Conservation (phyloP, 1,140 invertebrate species). For the Triops longicaudatus region DNA sequence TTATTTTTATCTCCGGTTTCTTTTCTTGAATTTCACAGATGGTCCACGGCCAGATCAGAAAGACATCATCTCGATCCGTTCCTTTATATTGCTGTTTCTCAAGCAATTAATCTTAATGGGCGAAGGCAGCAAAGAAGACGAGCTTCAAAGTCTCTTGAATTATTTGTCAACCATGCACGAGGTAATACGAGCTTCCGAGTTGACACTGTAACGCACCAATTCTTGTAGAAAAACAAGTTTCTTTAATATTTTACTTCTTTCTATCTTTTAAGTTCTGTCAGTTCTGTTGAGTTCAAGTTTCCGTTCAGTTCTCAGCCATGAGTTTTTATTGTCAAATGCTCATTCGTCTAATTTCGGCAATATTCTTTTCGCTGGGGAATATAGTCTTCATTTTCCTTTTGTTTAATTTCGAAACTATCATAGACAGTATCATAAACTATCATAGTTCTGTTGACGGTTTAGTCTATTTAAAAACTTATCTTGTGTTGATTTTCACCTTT, state of each 20-base stretch:
- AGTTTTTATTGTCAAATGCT: too few relatives aligned
- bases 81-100: constrained; percentile 89
- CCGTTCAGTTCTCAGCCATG: too few relatives aligned
- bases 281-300: too few relatives aligned
- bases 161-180: constrained; percentile 95
- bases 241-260: neutral
- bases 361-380: too few relatives aligned
- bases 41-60: constrained; percentile 86
- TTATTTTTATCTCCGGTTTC: constrained; percentile 34
- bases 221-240: neutral
- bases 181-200: constrained; percentile 43
- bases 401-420: too few relatives aligned
- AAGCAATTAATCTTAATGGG: constrained; percentile 96
- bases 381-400: too few relatives aligned
- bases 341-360: too few relatives aligned
- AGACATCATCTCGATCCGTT: constrained; percentile 85
- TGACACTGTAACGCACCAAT: neutral
- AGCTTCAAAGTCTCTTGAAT: constrained; percentile 95
- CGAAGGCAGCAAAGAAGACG: constrained; percentile 94
- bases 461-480: constrained; percentile 31
- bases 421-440: too few relatives aligned
- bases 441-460: too few relatives aligned
- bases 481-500: too few relatives aligned
- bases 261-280: too few relatives aligned
- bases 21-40: constrained; percentile 48